phyloP scores from a whole-genome alignment of 2,888 invertebrate genomes.

The Ectemnius cavifrons region DNA sequence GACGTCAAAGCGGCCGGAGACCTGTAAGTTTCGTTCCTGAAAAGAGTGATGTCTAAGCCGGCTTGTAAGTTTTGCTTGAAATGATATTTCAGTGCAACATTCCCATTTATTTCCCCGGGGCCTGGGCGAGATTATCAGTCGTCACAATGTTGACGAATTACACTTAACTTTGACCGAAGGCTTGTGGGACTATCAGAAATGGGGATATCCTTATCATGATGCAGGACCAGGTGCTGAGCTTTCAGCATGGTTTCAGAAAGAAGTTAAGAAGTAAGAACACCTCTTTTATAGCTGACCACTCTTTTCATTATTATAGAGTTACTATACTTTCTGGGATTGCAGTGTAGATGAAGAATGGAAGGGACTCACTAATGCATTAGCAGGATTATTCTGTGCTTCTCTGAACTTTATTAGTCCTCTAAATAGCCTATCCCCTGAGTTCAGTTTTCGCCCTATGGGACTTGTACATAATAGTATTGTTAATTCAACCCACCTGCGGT shows the following conservation, averaged over 20 bases:
- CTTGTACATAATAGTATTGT: conserved; percentile 74
- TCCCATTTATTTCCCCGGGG: conserved; percentile 93
- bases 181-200: conserved; percentile 93
- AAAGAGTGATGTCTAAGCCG: no score
- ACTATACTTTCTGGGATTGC: conserved; percentile 22
- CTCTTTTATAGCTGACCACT: neutral
- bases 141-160: conserved; percentile 92
- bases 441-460: conserved; percentile 89
- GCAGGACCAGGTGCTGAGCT: conserved; percentile 96
- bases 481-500: conserved; percentile 82
- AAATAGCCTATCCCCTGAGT: conserved; percentile 91
- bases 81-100: conserved; percentile 83
- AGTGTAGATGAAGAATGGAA: conserved; percentile 93
- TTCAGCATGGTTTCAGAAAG: conserved; percentile 91
- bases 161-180: conserved; percentile 96
- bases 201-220: conserved; percentile 95
- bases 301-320: neutral
- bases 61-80: neutral
- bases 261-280: conserved; percentile 67
- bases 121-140: conserved; percentile 90
- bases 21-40: conserved; percentile 59
- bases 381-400: conserved; percentile 97
- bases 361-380: conserved; percentile 91
- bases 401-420: conserved; percentile 94
- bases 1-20: conserved; percentile 60